Conservation (phyloP, 2,113 vertebrate genomes). For the Corythornis cristatus region DNA sequence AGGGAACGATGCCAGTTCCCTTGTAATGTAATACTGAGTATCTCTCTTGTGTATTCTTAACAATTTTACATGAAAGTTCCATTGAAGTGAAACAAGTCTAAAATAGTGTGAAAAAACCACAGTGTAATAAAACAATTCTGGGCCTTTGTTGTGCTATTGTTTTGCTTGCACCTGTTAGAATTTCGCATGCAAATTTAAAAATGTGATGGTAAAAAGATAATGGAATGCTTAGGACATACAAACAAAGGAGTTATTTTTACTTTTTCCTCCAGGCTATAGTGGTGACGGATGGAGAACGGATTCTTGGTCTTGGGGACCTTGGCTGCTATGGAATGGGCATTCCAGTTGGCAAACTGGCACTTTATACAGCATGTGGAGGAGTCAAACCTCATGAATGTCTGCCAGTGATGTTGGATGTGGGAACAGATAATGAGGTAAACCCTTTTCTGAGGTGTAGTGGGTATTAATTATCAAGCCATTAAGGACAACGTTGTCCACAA, state of each 20-base stretch:
- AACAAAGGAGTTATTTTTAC: not conserved
- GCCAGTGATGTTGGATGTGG: slow-evolving; percentile 92
- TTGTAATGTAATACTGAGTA: not conserved
- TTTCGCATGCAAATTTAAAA: not conserved
- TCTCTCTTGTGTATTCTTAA: not conserved
- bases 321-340: slow-evolving; percentile 97
- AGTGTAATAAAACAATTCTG: not conserved
- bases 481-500: not conserved
- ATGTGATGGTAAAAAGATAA: not conserved
- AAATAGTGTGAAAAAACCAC: not conserved
- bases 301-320: slow-evolving; percentile 95
- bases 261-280: slow-evolving; percentile 85
- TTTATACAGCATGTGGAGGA: slow-evolving; percentile 95
- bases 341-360: slow-evolving; percentile 95
- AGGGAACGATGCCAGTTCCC: not conserved
- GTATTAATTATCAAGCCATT: not conserved
- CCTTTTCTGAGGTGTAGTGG: not conserved
- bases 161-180: not conserved
- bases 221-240: not conserved
- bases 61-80: not conserved
- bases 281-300: slow-evolving; percentile 95
- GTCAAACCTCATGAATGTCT: slow-evolving; percentile 91
- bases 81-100: not conserved
- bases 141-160: not conserved
- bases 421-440: slow-evolving; percentile 94